phyloP scores from a whole-genome alignment of 2,888 invertebrate species.

The Noctuana brunneofusca region DNA sequence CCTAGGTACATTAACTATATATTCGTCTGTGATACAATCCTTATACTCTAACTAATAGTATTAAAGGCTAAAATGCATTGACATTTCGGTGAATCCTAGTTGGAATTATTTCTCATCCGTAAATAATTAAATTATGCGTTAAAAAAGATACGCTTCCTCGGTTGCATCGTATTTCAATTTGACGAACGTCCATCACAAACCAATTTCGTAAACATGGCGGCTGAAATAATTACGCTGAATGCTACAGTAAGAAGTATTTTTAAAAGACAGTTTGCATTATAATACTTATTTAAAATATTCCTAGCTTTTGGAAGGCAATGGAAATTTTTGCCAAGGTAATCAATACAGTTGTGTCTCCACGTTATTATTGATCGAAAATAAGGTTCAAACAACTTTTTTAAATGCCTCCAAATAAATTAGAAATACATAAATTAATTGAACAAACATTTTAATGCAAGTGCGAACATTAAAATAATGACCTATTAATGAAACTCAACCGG shows the following conservation, averaged over 20 bases:
- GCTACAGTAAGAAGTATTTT: not conserved
- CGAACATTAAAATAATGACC: constrained; percentile 6
- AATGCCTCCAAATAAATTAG: not conserved
- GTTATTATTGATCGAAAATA: no score
- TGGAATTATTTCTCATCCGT: not conserved
- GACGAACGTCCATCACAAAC: not conserved
- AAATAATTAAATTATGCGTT: not conserved
- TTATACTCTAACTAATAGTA: not conserved
- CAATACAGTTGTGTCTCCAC: not conserved
- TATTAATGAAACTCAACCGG: constrained; percentile 11
- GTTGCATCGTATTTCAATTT: not conserved
- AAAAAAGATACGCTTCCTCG: constrained; percentile 1
- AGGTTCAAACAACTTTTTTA: no score
- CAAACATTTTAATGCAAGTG: not conserved
- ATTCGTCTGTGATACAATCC: not conserved
- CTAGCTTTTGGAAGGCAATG: not conserved
- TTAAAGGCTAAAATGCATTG: not conserved
- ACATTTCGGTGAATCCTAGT: not conserved
- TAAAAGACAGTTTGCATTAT: not conserved
- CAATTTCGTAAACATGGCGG: not conserved
- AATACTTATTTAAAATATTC: not conserved
- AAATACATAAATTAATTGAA: not conserved
- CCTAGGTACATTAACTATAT: not conserved
- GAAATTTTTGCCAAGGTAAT: constrained; percentile 2
- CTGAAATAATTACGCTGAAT: not conserved